phyloP scores from a whole-genome alignment of 2,888 invertebrate genomes.

The Chydorus sphaericus region DNA sequence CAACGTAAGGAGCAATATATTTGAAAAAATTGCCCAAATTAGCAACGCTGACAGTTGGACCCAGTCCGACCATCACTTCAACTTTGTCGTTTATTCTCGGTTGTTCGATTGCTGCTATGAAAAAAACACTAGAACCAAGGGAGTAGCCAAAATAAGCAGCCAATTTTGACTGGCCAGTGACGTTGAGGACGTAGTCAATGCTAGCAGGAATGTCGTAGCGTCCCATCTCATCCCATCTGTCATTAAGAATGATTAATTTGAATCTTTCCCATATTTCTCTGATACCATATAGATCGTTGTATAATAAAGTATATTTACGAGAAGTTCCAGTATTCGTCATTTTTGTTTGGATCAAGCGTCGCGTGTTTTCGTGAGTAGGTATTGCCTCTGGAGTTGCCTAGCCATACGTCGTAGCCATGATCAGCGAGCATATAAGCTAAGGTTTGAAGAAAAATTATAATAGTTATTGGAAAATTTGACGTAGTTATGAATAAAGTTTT shows the following conservation, averaged over 20 bases:
- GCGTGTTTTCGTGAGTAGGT: constrained; percentile 45
- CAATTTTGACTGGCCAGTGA: constrained; percentile 36
- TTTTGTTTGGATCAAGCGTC: constrained; percentile 27
- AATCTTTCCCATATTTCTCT: background rate
- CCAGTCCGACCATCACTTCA: constrained; percentile 24
- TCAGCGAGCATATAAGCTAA: constrained; percentile 41
- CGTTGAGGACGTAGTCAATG: constrained; percentile 35
- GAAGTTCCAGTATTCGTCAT: constrained; percentile 44
- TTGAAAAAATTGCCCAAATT: constrained; percentile 25
- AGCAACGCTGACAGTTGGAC: constrained; percentile 25
- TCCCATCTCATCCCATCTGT: constrained; percentile 33
- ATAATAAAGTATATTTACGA: constrained; percentile 24
- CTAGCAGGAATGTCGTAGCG: constrained; percentile 40
- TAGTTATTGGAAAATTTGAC: background rate
- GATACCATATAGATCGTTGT: background rate
- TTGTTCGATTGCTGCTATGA: constrained; percentile 23
- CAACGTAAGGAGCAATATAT: constrained; percentile 29
- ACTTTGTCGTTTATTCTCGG: constrained; percentile 22
- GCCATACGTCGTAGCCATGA: constrained; percentile 59
- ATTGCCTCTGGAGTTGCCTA: constrained; percentile 66
- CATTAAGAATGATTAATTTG: background rate
- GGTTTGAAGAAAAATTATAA: background rate
- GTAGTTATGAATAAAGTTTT: too few relatives aligned
- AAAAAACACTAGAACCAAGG: constrained; percentile 36
- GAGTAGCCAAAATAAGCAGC: constrained; percentile 40